Base-by-base conservation (phyloP, 2,888 invertebrate genomes). In the Ichneumoninae sp. region DNA sequence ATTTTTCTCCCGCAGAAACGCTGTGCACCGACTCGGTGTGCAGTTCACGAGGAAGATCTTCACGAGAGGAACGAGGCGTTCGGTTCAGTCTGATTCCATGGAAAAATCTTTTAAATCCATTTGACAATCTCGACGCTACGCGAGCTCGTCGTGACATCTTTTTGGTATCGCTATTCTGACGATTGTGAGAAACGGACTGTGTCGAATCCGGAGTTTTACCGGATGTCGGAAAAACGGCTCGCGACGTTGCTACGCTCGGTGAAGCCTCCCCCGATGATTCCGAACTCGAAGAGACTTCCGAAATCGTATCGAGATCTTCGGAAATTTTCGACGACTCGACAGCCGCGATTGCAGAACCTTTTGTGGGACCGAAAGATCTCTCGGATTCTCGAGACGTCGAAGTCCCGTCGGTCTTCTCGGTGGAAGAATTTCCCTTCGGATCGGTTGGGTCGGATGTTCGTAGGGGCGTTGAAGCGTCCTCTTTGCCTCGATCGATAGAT, bases 231-330 rank as follows among this genome's bases (percentile, higher is more conserved):
- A n/a, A 1, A 19, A 7, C 7, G 3, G 16, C 1, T 6, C 33
- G 22, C 69, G 68, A 69, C 19, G 33, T 5, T 19, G 16, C 0
- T 30, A 33, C 4, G 3, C 7, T 6, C 5, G 44, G 4, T 6
- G 30, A 3, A 44, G 22, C 19, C n/a, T 71, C 33, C 30, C 22
- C 6, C 26, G 40, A 60, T 0, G 26, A n/a, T 75, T 13, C 62
- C 1, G 66, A n/a, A 13, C 19, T 16, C 2, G 54, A n/a, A 0
- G 70, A 36, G 1, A 13, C 13, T 47, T 71, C 83, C 3, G 3
- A 13, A 30, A 82, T 71, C 6, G 65, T 66, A 22, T 80, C 80
- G 10, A 71, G 71, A 60, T 5, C 30, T 13, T 71, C 57, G 16
- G 36, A 10, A 0, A 71, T 66, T 30, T 33, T 71, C 6, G 40